Evolutionary conservation across 2,888 invertebrate genomes (phyloP).

Genomic region (Hipparchia semele): DNA sequence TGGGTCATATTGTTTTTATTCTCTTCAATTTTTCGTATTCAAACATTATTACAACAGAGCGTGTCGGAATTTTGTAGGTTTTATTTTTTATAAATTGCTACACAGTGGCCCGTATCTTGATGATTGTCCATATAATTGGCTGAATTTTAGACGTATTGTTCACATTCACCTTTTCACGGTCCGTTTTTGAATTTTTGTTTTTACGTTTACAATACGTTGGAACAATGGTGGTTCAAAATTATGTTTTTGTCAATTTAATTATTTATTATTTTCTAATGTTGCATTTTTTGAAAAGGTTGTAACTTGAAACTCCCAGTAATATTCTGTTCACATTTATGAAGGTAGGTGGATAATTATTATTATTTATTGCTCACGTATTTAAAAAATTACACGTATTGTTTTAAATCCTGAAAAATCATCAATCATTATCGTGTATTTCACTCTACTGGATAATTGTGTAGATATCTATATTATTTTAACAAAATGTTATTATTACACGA

Average conservation of each 20-base stretch:
- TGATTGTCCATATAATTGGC: conserved; percentile 79
- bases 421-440: no score
- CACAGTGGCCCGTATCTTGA: conserved; percentile 60
- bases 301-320: no score
- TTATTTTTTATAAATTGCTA: conserved; percentile 67
- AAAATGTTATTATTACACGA: no score
- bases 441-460: no score
- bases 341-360: no score
- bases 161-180: conserved; percentile 40
- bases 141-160: conserved; percentile 71
- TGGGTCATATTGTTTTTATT: conserved; percentile 61
- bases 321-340: no score
- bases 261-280: background rate
- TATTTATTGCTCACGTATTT: no score
- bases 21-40: conserved; percentile 57
- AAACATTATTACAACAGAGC: conserved; percentile 45
- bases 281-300: background rate
- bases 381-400: no score
- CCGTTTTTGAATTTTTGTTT: conserved; percentile 20
- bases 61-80: conserved; percentile 52
- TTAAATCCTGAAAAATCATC: no score
- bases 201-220: background rate
- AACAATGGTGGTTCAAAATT: background rate
- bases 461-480: no score
- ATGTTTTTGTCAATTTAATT: background rate